Evolutionary conservation across 2,888 invertebrate genomes (phyloP).

Genomic region (Endotricha flammealis): DNA sequence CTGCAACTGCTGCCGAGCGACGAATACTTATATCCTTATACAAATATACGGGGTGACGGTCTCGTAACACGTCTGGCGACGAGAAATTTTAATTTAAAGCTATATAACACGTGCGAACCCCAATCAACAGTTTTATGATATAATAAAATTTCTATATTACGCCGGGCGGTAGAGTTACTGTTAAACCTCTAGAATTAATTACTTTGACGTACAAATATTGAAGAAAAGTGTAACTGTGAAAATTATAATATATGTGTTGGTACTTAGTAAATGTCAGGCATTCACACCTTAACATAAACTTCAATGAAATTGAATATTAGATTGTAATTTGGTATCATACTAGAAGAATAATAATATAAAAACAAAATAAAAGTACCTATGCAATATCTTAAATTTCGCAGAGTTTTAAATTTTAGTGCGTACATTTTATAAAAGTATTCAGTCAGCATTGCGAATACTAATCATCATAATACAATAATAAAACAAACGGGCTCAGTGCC

Average conservation of each 20-base stretch:
- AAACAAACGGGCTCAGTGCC: slow-evolving; percentile 35
- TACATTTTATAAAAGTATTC: too few species aligned
- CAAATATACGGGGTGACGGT: slow-evolving; percentile 37
- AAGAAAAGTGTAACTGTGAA: slow-evolving; percentile 5
- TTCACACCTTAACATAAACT: too few species aligned
- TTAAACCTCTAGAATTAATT: too few species aligned
- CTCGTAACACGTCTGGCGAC: slow-evolving; percentile 33
- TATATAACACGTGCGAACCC: slow-evolving; percentile 29
- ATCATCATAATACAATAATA: slow-evolving; percentile 35
- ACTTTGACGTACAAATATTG: not conserved
- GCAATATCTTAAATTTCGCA: too few species aligned
- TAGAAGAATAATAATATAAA: too few species aligned
- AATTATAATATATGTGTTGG: too few species aligned
- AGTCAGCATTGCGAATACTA: slow-evolving; percentile 12
- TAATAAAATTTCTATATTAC: slow-evolving; percentile 25
- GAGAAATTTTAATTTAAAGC: slow-evolving; percentile 45
- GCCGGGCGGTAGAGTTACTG: slow-evolving; percentile 4
- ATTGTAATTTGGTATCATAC: too few species aligned
- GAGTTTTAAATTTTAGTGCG: too few species aligned
- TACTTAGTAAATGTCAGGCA: too few species aligned
- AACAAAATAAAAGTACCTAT: too few species aligned
- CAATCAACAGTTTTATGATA: slow-evolving; percentile 37
- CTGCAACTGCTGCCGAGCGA: slow-evolving; percentile 24
- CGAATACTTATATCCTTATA: slow-evolving; percentile 29
- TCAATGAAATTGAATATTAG: too few species aligned